phyloP scores from a whole-genome alignment of 2,888 invertebrate species.

The Rhogogaster chlorosoma region DNA sequence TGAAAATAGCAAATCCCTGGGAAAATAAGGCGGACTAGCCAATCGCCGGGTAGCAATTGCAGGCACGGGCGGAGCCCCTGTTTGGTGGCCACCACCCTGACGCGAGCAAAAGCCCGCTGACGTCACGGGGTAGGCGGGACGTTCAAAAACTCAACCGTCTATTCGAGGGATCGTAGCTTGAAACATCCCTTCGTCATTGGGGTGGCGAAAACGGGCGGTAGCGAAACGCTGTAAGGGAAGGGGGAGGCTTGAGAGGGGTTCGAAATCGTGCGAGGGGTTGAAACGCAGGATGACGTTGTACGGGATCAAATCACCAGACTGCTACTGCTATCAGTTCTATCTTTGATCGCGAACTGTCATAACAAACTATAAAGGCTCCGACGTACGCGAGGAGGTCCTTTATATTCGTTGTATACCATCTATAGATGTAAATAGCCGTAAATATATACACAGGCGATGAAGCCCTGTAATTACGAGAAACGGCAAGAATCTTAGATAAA shows the following conservation, averaged over 20 bases:
- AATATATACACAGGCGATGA: not conserved
- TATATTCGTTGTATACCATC: not conserved
- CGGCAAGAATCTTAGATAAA: not conserved
- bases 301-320: slow-evolving; percentile 70
- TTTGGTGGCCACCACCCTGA: not conserved
- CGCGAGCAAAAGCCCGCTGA: slow-evolving; percentile 39
- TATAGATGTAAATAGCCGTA: not conserved
- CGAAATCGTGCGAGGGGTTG: slow-evolving; percentile 16
- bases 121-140: slow-evolving; percentile 70
- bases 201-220: slow-evolving; percentile 37
- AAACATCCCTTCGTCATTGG: slow-evolving; percentile 22
- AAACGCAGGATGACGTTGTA: slow-evolving; percentile 53
- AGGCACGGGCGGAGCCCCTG: slow-evolving; percentile 18
- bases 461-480: slow-evolving; percentile 27
- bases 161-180: slow-evolving; percentile 11
- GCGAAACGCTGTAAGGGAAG: not conserved
- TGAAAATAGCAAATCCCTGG: slow-evolving; percentile 1
- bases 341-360: slow-evolving; percentile 62
- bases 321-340: slow-evolving; percentile 61
- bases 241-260: not conserved
- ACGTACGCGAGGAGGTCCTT: not conserved
- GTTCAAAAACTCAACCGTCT: slow-evolving; percentile 67
- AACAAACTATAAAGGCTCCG: slow-evolving; percentile 50
- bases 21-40: not conserved
- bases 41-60: not conserved